phyloP scores from a whole-genome alignment of 2,113 vertebrate genomes.

The Andinoacara biseriatus region DNA sequence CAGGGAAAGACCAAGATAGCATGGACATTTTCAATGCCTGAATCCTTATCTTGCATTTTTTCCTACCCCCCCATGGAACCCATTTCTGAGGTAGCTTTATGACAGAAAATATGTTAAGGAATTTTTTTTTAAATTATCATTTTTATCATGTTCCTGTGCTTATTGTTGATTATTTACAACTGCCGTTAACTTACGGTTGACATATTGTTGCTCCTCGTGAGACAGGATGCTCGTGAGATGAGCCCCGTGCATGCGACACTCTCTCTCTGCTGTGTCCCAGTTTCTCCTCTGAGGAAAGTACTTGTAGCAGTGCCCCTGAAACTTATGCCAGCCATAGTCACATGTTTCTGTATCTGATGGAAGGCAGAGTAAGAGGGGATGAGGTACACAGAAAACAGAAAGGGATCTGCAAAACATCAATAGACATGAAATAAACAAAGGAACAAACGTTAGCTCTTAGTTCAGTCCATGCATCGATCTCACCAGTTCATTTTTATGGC shows the following conservation, averaged over 20 bases:
- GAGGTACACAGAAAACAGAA: not conserved
- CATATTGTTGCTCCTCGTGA: constrained; percentile 92
- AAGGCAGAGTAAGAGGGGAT: constrained; percentile 7
- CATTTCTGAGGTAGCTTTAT: not conserved
- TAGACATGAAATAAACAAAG: not conserved
- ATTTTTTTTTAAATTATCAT: not conserved
- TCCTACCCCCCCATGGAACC: not conserved
- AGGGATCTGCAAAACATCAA: not conserved
- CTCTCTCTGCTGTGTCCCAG: constrained; percentile 94
- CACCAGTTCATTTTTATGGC: not conserved
- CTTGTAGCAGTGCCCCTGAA: constrained; percentile 97
- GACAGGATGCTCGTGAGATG: constrained; percentile 92
- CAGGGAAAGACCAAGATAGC: constrained; percentile 18
- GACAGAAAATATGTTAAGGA: not conserved
- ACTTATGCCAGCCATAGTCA: constrained; percentile 97
- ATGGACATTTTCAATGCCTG: constrained; percentile 41
- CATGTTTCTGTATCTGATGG: constrained; percentile 90
- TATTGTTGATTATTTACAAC: not conserved
- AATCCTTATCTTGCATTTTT: constrained; percentile 64
- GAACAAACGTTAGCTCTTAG: not conserved
- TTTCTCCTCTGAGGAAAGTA: constrained; percentile 91
- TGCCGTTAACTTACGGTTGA: constrained; percentile 88
- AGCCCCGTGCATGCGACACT: constrained; percentile 94
- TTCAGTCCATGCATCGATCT: not conserved
- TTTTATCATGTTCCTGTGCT: not conserved